These are phyloP conservation scores for Torymus texanus DNA, from an alignment of 2,888 invertebrate genomes.

Conservation along the genomic window DNA sequence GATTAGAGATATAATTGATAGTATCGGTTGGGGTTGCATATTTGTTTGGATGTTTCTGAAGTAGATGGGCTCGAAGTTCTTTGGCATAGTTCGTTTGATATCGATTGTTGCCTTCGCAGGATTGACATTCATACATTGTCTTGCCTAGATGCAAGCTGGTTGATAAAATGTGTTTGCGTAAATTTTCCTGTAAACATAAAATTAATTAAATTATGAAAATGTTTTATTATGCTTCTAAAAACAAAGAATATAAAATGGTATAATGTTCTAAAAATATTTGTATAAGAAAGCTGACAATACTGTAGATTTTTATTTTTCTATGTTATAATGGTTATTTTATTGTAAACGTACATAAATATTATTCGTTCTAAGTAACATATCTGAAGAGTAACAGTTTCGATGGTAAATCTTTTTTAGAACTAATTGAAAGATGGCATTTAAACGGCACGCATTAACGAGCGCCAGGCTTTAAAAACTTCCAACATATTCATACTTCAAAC, in stretches of 20 bases:
- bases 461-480: neutral
- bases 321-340: too few species aligned
- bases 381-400: neutral
- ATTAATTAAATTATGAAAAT: too few species aligned
- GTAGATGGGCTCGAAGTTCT: constrained; percentile 82
- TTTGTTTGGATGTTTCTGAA: constrained; percentile 77
- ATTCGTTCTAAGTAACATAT: too few species aligned
- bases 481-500: constrained; percentile 8
- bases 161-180: constrained; percentile 89
- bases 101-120: constrained; percentile 75
- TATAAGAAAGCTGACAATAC: too few species aligned
- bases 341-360: too few species aligned
- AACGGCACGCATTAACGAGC: neutral
- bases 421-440: too few species aligned
- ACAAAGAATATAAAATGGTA: too few species aligned
- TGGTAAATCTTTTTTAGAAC: too few species aligned
- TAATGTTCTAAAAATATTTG: too few species aligned
- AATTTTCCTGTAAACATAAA: constrained; percentile 82
- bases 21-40: constrained; percentile 77
- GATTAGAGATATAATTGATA: constrained; percentile 76
- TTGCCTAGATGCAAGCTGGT: constrained; percentile 87
- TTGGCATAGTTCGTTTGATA: constrained; percentile 82
- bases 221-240: too few species aligned
- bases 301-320: too few species aligned
- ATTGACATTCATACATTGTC: constrained; percentile 86